These are phyloP conservation scores for Pterocles gutturalis DNA, from an alignment of 2,113 vertebrate species.

Conservation along the genomic window DNA sequence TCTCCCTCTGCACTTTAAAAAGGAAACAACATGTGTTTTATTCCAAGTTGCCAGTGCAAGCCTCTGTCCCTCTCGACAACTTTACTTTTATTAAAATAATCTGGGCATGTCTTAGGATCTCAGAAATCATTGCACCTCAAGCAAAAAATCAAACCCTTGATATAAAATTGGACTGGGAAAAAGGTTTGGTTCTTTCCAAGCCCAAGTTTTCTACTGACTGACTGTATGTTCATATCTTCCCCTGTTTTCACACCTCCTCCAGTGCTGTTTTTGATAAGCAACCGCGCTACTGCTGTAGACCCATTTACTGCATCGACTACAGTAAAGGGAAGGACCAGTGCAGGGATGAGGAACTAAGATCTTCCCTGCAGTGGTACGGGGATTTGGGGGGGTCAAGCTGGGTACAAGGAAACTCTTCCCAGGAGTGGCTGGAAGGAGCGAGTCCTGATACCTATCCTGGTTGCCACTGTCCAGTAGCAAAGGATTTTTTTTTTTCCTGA, in stretches of 20 bases:
- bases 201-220: not conserved
- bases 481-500: not conserved
- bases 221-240: not conserved
- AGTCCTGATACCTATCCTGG: not conserved
- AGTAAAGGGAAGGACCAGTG: not conserved
- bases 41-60: not conserved
- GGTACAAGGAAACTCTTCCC: not conserved
- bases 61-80: not conserved
- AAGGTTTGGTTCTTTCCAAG: not conserved
- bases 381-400: not conserved
- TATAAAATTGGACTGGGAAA: not conserved
- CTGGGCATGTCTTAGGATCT: not conserved
- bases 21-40: not conserved
- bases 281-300: not conserved
- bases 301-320: not conserved
- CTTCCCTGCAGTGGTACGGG: not conserved
- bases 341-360: not conserved
- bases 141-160: not conserved
- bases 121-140: not conserved
- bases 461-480: not conserved
- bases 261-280: not conserved
- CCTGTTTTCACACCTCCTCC: not conserved
- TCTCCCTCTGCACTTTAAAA: not conserved
- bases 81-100: not conserved
- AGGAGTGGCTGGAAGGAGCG: not conserved